Base-by-base conservation (phyloP, 2,113 vertebrate species). In the Brachyhypopomus gauderio region DNA sequence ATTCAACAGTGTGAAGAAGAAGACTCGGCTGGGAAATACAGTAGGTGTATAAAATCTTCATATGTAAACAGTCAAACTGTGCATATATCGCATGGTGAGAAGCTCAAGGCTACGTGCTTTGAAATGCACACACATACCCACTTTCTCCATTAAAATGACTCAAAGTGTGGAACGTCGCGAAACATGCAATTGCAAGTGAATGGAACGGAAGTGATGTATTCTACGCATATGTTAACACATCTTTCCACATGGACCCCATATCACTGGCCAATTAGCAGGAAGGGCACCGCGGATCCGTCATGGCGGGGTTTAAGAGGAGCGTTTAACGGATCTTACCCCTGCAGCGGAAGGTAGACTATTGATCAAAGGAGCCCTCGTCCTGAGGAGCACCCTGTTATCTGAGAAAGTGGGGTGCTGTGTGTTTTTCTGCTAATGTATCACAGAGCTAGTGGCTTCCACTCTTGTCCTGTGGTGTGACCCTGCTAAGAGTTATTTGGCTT, bases 341-440 rank as follows among this genome's bases (percentile, higher is more conserved):
- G 38, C 64, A 52, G 74, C 6, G 34, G 59, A 45, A 76, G 58
- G 74, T 76, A 81, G 60, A 59, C 52, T 73, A 85, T 78, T 62
- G 83, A 81, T 81, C 70, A 72, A 59, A 74, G n/a, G 12, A 20
- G 75, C 56, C 30, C 45, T 36, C 45, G 48, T 74, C 75, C 78
- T 81, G 27, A 4, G 52, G 60, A 78, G 62, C 77, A 27, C 52
- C 22, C 36, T 38, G 64, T 74, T 41, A 60, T 72, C 72, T 12
- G 30, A 64, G 30, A 45, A 20, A 25, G 34, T 20, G 55, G 48
- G 17, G 34, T 12, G 23, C 36, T 34, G 69, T 72, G 78, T 79
- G 78, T 79, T 77, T 77, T 78, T 73, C 59, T 30, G 58, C 62
- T 60, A 69, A 74, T 82, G 77, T 36, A 83, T 83, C 64, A 77